A percentile compares a stretch with the other conserved stretches of the same genome.
phyloP scores from a whole-genome alignment of 2,113 vertebrate genomes.

The Otis tarda region DNA sequence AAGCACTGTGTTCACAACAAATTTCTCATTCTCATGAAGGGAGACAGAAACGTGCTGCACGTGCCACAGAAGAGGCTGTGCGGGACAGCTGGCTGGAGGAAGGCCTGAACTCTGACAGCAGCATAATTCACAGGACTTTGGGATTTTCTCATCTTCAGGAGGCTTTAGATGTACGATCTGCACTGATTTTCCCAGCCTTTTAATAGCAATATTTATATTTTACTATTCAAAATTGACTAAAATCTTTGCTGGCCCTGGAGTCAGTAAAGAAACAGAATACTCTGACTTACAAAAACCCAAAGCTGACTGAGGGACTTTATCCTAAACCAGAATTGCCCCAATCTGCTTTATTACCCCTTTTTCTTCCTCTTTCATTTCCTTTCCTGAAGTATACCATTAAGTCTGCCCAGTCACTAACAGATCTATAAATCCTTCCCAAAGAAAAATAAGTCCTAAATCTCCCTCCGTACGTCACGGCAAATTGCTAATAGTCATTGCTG shows the following conservation, averaged over 20 bases:
- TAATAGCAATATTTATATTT: neutral
- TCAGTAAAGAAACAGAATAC: neutral
- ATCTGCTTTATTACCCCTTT: neutral
- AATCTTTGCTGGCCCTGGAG: neutral
- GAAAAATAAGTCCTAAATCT: neutral
- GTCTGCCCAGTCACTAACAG: neutral
- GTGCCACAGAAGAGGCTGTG: neutral
- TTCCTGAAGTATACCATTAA: neutral
- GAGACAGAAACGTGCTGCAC: neutral
- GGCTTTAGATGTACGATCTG: neutral
- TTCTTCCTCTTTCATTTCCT: slow-evolving; percentile 9
- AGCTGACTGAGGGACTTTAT: neutral
- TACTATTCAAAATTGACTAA: neutral
- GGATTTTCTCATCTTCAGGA: neutral
- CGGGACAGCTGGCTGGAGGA: neutral
- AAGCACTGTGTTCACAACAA: neutral
- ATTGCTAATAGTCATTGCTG: neutral
- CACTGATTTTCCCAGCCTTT: neutral
- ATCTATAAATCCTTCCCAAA: neutral
- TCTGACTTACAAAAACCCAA: neutral
- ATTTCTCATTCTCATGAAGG: neutral
- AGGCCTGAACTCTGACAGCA: neutral
- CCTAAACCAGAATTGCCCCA: neutral
- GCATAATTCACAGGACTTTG: neutral
- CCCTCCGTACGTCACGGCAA: neutral